Base-by-base conservation (phyloP, 2,888 invertebrate species). In the Acronicta leporina region DNA sequence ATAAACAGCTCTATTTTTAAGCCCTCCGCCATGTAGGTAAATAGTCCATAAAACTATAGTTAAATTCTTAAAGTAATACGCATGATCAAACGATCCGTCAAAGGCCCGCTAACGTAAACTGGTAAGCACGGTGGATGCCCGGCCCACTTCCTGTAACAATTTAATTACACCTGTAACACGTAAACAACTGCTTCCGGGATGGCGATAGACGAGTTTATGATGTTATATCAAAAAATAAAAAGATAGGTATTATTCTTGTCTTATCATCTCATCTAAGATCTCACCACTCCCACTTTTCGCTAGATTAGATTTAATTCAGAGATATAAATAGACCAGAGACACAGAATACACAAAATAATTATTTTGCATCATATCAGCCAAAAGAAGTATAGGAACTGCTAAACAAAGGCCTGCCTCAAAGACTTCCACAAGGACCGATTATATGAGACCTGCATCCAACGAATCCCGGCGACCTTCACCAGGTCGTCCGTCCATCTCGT, bases 101-200 rank as follows among this genome's bases (percentile, higher is more conserved):
- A 86, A 85, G 82, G 73, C 72, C 56, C 45, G 77, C 78, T 49
- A 50, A 57, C 35, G 60, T 60, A 85, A 84, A 85, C 85, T 5
- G 33, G 62, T 73, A 75, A 73, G 73, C 76, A 74, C 6, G 7
- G 45, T 7, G 40, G 52, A 33, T 10, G 48, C 46, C 53, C 46
- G 60, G 51, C 49, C 55, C 79, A 83, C 85, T 86, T 86, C 88
- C 88, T 84, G 84, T 79, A 82, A 83, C 76, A 78, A 81, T 85
- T 82, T 85, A 76, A 87, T 86, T 87, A 84, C 88, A 87, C 87
- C 87, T 87, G 87, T 67, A 60, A 53, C 66, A 52, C 53, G 74
- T 82, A 85, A 86, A 83, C 84, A 83, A 76, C 63, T 15, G 75
- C 77, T 84, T 87, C 87, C 87, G 86, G 74, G 53, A 14, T 20